A percentile compares a stretch with the other conserved stretches of the same genome.
Evolutionary conservation across 2,888 invertebrate genomes (phyloP).

Genomic region (Esperia sulphurella): DNA sequence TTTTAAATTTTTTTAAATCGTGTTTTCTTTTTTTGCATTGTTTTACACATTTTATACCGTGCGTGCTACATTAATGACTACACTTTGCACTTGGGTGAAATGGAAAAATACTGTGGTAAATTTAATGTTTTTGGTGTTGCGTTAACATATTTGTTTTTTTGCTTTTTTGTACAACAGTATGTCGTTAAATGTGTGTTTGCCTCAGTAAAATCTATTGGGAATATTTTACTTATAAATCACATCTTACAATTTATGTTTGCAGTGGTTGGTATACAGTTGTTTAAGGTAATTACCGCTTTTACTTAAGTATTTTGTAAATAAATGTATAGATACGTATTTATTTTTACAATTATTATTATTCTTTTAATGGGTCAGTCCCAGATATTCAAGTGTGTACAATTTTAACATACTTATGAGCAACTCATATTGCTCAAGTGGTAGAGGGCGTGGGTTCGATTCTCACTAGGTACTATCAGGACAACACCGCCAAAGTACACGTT

Average conservation of each 20-base stretch:
- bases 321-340: no score
- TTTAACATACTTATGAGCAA: no score
- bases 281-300: slow-evolving; percentile 88
- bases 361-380: no score
- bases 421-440: no score
- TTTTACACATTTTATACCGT: slow-evolving; percentile 45
- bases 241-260: slow-evolving; percentile 99
- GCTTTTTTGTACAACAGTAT: slow-evolving; percentile 82
- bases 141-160: slow-evolving; percentile 21
- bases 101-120: slow-evolving; percentile 45
- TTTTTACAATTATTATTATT: no score
- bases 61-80: slow-evolving; percentile 21
- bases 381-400: no score
- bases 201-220: slow-evolving; percentile 98
- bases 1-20: slow-evolving; percentile 30
- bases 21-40: slow-evolving; percentile 28
- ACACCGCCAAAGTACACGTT: no score
- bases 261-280: slow-evolving; percentile 99
- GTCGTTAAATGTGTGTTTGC: slow-evolving; percentile 99
- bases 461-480: no score
- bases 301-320: no score
- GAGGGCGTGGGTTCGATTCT: no score
- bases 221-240: slow-evolving; percentile 99
- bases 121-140: slow-evolving; percentile 36
- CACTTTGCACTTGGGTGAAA: slow-evolving; percentile 49